Evolutionary conservation across 1,140 invertebrate species (phyloP).

Genomic region (Bacillus rossius): DNA sequence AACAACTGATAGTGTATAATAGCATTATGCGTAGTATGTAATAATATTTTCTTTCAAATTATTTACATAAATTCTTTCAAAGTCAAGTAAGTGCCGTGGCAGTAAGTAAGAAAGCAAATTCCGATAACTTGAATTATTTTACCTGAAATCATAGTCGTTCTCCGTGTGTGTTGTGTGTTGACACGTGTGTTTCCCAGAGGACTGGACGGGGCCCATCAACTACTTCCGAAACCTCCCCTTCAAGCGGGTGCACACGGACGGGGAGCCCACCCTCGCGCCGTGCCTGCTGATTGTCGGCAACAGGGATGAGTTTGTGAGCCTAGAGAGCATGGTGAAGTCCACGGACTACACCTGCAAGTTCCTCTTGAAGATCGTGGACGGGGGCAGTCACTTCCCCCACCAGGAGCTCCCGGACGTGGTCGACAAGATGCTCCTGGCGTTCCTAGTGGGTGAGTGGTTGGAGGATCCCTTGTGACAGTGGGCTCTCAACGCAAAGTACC

Average conservation of each 20-base stretch:
- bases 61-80: neutral
- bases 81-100: neutral
- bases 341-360: conserved; percentile 58
- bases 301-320: conserved; percentile 48
- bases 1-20: neutral
- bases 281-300: conserved; percentile 64
- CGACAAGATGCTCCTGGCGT: conserved; percentile 61
- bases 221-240: conserved; percentile 59
- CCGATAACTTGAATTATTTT: too few relatives aligned
- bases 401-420: conserved; percentile 63
- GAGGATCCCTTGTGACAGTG: too few relatives aligned
- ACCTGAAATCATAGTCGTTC: too few relatives aligned
- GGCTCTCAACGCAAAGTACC: too few relatives aligned
- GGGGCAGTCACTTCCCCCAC: conserved; percentile 67
- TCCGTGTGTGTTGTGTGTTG: too few relatives aligned
- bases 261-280: conserved; percentile 43
- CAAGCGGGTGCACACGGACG: conserved; percentile 35
- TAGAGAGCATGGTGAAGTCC: conserved; percentile 61
- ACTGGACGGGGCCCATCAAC: conserved; percentile 73
- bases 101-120: too few relatives aligned
- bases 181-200: conserved; percentile 50
- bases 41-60: neutral
- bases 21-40: neutral
- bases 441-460: conserved; percentile 50
- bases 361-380: conserved; percentile 58